Base-by-base conservation (phyloP, 2,888 invertebrate species). In the Volucella bombylans region DNA sequence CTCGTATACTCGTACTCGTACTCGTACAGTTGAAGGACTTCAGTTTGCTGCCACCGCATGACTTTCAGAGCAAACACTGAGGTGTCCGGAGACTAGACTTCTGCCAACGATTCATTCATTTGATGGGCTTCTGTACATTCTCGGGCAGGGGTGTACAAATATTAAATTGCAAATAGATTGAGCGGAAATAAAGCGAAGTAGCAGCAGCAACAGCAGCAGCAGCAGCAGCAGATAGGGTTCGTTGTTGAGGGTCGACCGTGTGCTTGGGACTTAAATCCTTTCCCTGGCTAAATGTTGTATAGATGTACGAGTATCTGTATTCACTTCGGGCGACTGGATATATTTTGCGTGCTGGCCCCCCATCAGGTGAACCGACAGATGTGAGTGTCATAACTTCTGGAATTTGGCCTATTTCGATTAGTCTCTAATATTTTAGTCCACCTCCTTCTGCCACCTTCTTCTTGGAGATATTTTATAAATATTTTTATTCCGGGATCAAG, bases 81-180 rank as follows among this genome's bases (percentile, higher is more conserved):
- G 68, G 69, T 82, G 78, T 82, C 49, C 65, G 77, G 65, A 38
- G 39, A 59, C 41, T 52, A 45, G 14, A 61, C 18, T 11, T 10
- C 41, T 11, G 38, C 49, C 18, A 47, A 43, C 43, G 55, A 38
- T 31, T 31, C 31, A 31, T 31, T 31, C 31, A 31, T 31, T 31
- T 31, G 6, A 31, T 31, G 31, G 31, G 31, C 31, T 6, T 4
- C 6, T 6, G 6, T 31, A 6, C 6, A 31, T 23, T 23, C 18
- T 23, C 4, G 31, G 31, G 31, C 6, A 77, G 59, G 23, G 57
- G n/a, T 14, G 59, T 52, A 74, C 74, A 65, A 74, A 76, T 85
- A 71, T 85, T 76, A 85, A 85, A 85, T 77, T 81, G 74, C 85
- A 77, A 81, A 76, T 77, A 85, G 81, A 81, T 85, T 50, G 76